These are phyloP conservation scores for Lathamus discolor DNA, from an alignment of 2,113 vertebrate species.

Conservation along the genomic window DNA sequence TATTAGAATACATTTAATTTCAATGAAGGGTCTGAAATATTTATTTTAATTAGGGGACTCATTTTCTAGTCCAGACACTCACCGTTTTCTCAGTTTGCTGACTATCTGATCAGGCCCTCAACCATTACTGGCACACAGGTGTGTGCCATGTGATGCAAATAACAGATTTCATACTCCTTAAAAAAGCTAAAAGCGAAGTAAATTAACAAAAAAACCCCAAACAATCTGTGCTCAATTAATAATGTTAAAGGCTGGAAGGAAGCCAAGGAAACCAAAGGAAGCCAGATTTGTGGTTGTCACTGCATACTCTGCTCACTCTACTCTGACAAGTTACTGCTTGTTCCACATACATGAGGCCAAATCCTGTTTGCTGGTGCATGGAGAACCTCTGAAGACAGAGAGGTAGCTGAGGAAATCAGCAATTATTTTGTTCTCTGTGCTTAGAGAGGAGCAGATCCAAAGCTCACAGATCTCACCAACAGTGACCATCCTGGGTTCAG, in stretches of 20 bases:
- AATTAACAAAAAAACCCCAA: neutral
- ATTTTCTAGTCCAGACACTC: neutral
- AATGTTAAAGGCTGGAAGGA: constrained; percentile 32
- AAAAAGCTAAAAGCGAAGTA: constrained; percentile 54
- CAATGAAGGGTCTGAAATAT: neutral
- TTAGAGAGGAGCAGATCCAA: neutral
- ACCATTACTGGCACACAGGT: neutral
- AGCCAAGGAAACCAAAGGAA: constrained; percentile 51
- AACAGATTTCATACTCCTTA: constrained; percentile 29
- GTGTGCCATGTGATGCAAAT: neutral
- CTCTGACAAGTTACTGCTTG: constrained; percentile 49
- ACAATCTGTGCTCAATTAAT: constrained; percentile 65
- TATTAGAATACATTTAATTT: neutral
- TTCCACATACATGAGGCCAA: neutral
- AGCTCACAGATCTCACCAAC: neutral
- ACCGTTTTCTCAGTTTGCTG: neutral
- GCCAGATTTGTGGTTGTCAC: constrained; percentile 60
- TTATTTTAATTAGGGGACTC: neutral
- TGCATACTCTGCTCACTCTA: constrained; percentile 31
- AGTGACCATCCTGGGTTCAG: no score
- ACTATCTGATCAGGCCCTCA: neutral
- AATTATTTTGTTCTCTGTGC: neutral
- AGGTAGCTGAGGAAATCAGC: neutral
- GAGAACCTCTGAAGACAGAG: neutral
- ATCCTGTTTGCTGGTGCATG: neutral